These are phyloP conservation scores for Nothocercus julius DNA, from an alignment of 2,113 vertebrate genomes.

Conservation along the genomic window DNA sequence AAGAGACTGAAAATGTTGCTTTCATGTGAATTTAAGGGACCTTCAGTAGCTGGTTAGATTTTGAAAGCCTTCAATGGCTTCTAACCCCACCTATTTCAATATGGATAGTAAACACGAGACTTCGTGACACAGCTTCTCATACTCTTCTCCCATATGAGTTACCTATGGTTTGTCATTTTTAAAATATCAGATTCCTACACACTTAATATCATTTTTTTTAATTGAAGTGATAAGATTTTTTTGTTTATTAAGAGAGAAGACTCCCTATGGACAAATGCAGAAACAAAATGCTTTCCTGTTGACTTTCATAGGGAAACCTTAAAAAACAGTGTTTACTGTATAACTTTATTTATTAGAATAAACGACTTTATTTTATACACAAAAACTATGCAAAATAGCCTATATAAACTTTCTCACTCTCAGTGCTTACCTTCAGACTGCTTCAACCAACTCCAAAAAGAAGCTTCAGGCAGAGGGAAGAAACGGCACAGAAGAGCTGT, in stretches of 20 bases:
- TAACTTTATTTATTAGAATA: not conserved
- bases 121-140: not conserved
- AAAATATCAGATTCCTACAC: not conserved
- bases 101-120: not conserved
- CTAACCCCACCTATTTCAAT: not conserved
- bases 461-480: not conserved
- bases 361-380: conserved; percentile 2
- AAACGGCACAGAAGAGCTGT: not conserved
- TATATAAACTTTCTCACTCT: not conserved
- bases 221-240: not conserved
- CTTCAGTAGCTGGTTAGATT: not conserved
- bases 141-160: not conserved
- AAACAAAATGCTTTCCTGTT: conserved; percentile 40
- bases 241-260: conserved; percentile 7
- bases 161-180: not conserved
- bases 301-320: not conserved
- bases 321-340: not conserved
- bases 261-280: not conserved
- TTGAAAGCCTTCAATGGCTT: not conserved
- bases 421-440: not conserved
- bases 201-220: not conserved
- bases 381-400: not conserved
- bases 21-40: not conserved
- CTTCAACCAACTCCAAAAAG: not conserved
- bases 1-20: not conserved